These are phyloP conservation scores for Eumacrocentrus americanus DNA, from an alignment of 2,888 invertebrate genomes.

Conservation along the genomic window DNA sequence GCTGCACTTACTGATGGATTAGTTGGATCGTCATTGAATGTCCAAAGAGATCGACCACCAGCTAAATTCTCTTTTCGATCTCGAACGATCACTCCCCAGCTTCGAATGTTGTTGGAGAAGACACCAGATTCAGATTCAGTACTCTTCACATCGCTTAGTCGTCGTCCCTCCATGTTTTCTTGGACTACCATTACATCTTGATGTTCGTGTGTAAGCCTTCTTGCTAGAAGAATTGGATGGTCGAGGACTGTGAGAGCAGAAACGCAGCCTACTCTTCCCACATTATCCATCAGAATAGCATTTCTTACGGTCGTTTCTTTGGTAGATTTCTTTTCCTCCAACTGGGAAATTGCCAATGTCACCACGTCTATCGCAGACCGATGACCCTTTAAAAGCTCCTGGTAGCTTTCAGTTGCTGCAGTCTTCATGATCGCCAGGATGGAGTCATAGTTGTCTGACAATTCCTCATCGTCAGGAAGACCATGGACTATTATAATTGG, in stretches of 20 bases:
- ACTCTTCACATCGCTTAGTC: background rate
- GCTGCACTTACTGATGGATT: constrained; percentile 40
- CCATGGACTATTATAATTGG: constrained; percentile 46
- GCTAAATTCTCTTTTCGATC: constrained; percentile 41
- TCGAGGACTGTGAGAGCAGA: constrained; percentile 41
- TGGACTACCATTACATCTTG: constrained; percentile 44
- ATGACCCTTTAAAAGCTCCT: constrained; percentile 39
- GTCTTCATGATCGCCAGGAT: constrained; percentile 39
- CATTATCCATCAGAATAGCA: constrained; percentile 42
- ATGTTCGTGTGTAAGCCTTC: constrained; percentile 41
- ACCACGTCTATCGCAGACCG: constrained; percentile 38
- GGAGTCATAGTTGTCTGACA: constrained; percentile 19
- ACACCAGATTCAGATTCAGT: background rate
- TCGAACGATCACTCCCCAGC: constrained; percentile 42
- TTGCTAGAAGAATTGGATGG: constrained; percentile 46
- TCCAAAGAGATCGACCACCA: constrained; percentile 41
- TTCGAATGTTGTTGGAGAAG: constrained; percentile 8
- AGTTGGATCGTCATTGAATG: constrained; percentile 35
- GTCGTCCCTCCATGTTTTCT: background rate
- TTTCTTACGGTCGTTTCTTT: constrained; percentile 38
- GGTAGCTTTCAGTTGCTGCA: constrained; percentile 42
- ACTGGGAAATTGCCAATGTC: constrained; percentile 40
- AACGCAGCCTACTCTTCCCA: constrained; percentile 39
- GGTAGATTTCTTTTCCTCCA: constrained; percentile 36
- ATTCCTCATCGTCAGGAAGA: constrained; percentile 33